Evolutionary conservation across 2,113 vertebrate species (phyloP).

Genomic region (Scomber colias): DNA sequence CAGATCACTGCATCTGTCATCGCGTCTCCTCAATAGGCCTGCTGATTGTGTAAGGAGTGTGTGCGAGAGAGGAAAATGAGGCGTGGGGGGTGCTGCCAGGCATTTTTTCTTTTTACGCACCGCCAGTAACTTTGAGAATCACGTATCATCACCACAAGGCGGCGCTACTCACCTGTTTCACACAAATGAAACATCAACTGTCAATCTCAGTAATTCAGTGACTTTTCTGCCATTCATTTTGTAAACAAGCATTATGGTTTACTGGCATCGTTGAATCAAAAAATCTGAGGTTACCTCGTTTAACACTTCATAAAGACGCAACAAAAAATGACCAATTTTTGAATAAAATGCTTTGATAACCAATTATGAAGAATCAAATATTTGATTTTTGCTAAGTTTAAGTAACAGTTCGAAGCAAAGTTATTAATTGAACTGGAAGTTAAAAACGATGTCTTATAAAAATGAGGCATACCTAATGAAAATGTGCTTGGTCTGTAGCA

Average conservation of each 20-base stretch:
- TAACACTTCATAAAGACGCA: too few relatives aligned
- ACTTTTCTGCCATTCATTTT: not conserved
- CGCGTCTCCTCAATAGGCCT: slow-evolving; percentile 29
- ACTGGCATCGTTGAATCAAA: not conserved
- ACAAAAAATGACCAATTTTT: too few relatives aligned
- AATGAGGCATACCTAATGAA: too few relatives aligned
- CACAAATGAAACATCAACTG: too few relatives aligned
- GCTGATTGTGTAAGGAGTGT: slow-evolving; percentile 37
- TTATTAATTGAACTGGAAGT: not conserved
- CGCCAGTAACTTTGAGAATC: not conserved
- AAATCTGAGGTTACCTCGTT: too few relatives aligned
- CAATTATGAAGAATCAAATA: too few relatives aligned
- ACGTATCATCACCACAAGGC: slow-evolving; percentile 54
- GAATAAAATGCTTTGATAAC: too few relatives aligned
- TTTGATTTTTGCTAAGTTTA: not conserved
- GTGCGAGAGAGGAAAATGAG: not conserved
- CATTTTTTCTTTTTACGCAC: not conserved
- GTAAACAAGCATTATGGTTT: not conserved
- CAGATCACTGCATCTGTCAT: slow-evolving; percentile 68
- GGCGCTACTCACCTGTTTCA: slow-evolving; percentile 64
- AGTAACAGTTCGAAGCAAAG: too few relatives aligned
- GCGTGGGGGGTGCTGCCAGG: fast-evolving
- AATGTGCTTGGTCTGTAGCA: not conserved
- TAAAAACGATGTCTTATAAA: not conserved
- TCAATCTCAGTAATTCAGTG: not conserved